Evolutionary conservation across 2,888 invertebrate species (phyloP), one percentile per base, ranked within the genome.

Genomic region (Dichetophora obliterata): DNA sequence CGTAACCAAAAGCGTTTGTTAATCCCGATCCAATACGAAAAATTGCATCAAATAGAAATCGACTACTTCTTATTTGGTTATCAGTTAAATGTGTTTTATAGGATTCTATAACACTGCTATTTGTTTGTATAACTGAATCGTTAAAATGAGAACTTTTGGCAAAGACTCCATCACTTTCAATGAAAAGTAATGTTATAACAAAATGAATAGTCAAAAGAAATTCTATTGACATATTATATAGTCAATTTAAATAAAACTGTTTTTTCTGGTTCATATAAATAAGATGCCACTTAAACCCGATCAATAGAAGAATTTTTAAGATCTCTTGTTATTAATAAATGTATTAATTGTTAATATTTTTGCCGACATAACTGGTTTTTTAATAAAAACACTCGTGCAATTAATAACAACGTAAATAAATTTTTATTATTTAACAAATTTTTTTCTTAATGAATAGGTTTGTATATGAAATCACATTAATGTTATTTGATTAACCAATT

Each of bases 11-110:
- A 37, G 84, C 87, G 81, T 85, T 87, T 50, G 85, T 85, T 70
- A 89, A 82, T 31, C 87, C 91, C 81, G 75, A 91, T 84, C 93
- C 93, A 80, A 94, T 89, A 14, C 94, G 93, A 86, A 94, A 93
- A 78, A 95, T 90, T 37, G 93, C 92, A 85, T 95, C 94, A 86
- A 95, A 94, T 75, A 94, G 90, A 87, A 95, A 94, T 86, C 92
- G 91, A 80, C 92, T 91, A 8, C 91, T 91, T 84, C 93, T 91
- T 22, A 54, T 57, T 50, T 31, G 66, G n/a, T 22, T 79, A 31
- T 31, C n/a, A 34, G 3, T 11, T 63, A 31, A 16, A 31, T 63
- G 31, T 31, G 27, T 5, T 2, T 54, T 31, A 8, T 63, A 31
- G 24, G 54, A 52, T 22, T 37, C 14, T 34, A 54, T 66, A 16